Evolutionary conservation across 2,797 vertebrate genomes (phyloP), one percentile per base, ranked within the genome.

Genomic region (Typhlichthys subterraneus): DNA sequence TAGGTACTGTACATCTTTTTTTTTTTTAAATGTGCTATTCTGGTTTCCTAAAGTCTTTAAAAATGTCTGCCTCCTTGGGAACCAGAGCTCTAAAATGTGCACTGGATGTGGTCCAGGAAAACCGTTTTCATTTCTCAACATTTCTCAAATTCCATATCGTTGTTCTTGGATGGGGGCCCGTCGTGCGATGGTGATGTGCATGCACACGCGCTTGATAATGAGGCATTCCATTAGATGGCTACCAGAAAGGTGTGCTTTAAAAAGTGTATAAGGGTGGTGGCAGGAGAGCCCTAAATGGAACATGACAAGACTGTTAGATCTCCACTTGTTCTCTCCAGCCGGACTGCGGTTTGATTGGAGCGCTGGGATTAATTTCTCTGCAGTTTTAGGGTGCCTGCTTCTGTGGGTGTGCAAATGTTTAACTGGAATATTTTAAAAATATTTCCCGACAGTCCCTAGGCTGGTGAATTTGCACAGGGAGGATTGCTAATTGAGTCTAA

Each of bases 261-360:
- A 89, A 83, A 67, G 23, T 5, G 70, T 29, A 63, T 67, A 63
- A 70, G 49, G 52, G 68, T 60, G 53, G 46, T 15, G 31, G 69
- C 38, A 52, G 56, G 67, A 55, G 74, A 59, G 80, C 73, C 70
- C 69, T 73, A 85, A 87, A 87, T 80, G 57, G 80, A 84, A 90
- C 85, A 85, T 85, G 87, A 88, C 89, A 88, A 81, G 85, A 83
- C 79, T 73, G 83, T 87, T 87, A 85, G 87, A 87, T 88, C 82
- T 78, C 68, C 77, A 71, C 74, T 90, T 84, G 80, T 80, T 87
- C 84, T 83, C 81, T 81, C 84, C 81, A 89, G 85, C 85, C 85
- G 85, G 84, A 83, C 78, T 65, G 61, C 10, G 65, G 84, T 74
- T 86, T 89, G 87, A 91, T 87, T 64, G 73, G 69, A 87, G 84